Evolutionary conservation across 2,113 vertebrate genomes (phyloP), one percentile per base, ranked within the genome.

Genomic region (Uria aalge): DNA sequence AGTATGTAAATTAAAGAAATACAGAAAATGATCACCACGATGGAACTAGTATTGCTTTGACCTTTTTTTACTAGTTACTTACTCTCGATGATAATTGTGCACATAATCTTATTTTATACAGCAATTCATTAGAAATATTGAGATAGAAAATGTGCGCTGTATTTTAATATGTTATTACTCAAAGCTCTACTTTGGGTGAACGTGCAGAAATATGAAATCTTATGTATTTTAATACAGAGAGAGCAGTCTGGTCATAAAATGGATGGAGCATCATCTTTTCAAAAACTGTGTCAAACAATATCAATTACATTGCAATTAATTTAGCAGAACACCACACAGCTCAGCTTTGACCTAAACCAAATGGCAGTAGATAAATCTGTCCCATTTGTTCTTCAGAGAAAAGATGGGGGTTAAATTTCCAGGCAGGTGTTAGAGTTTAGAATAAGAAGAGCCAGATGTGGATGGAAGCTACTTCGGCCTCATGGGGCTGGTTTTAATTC

Each of bases 401-500:
- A 95, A 95, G 57, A 95, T 52, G 38, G 80, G 95, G 86, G 94
- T 97, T 97, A 94, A 85, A 96, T 98, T 97, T 97, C 92, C 80
- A 94, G 75, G 83, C 94, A 98, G 96, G 97, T 97, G 97, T 97
- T 96, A 86, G 90, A 97, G 93, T 97, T 97, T 97, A 97, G 94
- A 97, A 96, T 96, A 97, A 98, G 97, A 97, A 95, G 94, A 97
- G 96, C 94, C 97, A 97, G 97, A 97, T 98, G 97, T 97, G 92
- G 90, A 43, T 74, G 93, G 96, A 96, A 98, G 89, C 82, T 94
- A 77, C 92, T 97, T 95, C 16, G 17, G 94, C 95, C 96, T 97
- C 97, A 8, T 21, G 97, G 97, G 96, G 80, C 96, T 97, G 96
- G 94, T 98, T 98, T 98, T 98, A 98, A 98, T 98, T 98, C 98